Conservation (phyloP, 2,888 invertebrate genomes). For the Formica aserva region DNA sequence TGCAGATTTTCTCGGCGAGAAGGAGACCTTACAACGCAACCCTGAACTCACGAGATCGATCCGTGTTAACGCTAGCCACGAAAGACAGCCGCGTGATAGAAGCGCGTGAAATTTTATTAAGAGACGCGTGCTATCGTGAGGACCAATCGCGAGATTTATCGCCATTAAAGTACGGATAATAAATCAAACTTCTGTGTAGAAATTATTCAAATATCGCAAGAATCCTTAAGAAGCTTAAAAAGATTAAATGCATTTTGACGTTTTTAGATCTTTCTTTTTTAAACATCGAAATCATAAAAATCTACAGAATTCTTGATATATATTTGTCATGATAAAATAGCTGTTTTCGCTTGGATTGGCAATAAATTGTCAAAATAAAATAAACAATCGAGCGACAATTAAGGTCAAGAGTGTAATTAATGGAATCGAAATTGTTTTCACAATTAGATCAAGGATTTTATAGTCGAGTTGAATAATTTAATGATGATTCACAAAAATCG, state of each 20-base stretch:
- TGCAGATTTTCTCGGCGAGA: constrained; percentile 58
- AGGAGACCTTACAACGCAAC: constrained; percentile 71
- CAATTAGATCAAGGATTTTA: neutral
- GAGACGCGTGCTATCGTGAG: neutral
- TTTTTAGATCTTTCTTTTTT: neutral
- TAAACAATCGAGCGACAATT: constrained; percentile 31
- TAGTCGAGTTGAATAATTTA: neutral
- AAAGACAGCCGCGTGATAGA: constrained; percentile 21
- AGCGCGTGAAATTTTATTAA: constrained; percentile 32
- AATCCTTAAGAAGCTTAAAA: neutral
- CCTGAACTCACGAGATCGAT: constrained; percentile 72
- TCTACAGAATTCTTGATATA: neutral
- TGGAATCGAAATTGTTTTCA: neutral
- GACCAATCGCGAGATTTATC: constrained; percentile 21
- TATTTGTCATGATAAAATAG: neutral
- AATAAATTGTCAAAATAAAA: neutral
- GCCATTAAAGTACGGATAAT: neutral
- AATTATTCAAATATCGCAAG: constrained; percentile 5
- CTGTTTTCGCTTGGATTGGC: neutral
- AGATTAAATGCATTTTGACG: neutral
- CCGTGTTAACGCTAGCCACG: constrained; percentile 58
- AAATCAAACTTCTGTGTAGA: constrained; percentile 9
- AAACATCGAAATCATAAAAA: neutral
- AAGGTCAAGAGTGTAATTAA: constrained; percentile 10
- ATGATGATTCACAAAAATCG: neutral